phyloP scores from a whole-genome alignment of 2,888 invertebrate species.

The Labia minor region DNA sequence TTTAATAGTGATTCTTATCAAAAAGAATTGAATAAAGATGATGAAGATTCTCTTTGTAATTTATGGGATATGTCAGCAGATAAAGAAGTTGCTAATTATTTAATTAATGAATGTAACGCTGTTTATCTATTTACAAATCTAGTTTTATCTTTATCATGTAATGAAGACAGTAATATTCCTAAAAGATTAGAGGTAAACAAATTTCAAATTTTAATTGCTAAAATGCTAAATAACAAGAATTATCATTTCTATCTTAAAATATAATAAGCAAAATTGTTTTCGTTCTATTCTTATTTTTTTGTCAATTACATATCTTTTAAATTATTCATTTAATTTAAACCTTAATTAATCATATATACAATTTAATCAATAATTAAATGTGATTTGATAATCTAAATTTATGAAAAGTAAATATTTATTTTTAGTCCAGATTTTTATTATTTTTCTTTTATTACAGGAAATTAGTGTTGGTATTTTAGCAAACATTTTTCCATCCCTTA shows the following conservation, averaged over 20 bases:
- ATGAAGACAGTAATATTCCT: neutral
- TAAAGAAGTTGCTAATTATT: neutral
- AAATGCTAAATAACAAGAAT: too few species aligned
- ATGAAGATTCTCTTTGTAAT: neutral
- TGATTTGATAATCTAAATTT: too few species aligned
- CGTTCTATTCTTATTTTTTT: too few species aligned
- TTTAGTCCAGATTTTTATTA: too few species aligned
- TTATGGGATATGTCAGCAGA: constrained; percentile 5
- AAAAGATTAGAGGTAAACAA: neutral
- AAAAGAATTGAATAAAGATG: neutral
- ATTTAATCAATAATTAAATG: too few species aligned
- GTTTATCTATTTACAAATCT: neutral
- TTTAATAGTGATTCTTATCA: neutral
- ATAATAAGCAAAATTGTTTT: too few species aligned
- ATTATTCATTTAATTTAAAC: too few species aligned
- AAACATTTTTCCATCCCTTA: neutral
- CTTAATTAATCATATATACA: too few species aligned
- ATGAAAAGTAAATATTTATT: too few species aligned
- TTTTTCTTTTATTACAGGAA: neutral
- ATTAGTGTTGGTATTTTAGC: neutral
- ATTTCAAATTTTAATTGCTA: too few species aligned
- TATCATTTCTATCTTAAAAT: too few species aligned
- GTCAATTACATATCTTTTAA: too few species aligned
- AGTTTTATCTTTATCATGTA: neutral
- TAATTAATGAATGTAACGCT: neutral